Percentiles rank a stretch among this genome's conserved stretches.
Evolutionary conservation across 2,113 vertebrate genomes (phyloP).

Genomic region (Pygoscelis adeliae): DNA sequence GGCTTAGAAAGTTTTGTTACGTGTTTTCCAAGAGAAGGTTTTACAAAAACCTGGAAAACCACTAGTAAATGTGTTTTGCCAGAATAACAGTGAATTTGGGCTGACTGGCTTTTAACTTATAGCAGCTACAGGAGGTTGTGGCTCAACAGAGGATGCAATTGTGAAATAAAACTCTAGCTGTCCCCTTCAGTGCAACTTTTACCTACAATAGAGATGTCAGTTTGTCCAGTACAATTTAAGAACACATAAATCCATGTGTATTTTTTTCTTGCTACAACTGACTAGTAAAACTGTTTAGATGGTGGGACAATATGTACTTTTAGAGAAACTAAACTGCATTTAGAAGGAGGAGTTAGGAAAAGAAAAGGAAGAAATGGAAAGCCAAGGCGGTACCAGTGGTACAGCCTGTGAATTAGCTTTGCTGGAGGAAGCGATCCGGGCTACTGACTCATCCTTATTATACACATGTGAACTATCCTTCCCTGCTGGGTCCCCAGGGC

Average conservation of each 20-base stretch:
- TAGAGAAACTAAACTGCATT: neutral
- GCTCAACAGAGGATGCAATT: neutral
- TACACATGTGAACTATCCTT: neutral
- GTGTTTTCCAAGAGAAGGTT: neutral
- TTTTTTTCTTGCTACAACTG: neutral
- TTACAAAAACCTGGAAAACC: neutral
- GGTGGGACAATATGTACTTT: neutral
- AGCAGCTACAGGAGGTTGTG: neutral
- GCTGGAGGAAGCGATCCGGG: neutral
- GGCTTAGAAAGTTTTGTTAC: neutral
- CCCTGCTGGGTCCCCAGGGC: neutral
- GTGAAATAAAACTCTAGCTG: neutral
- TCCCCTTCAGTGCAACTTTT: neutral
- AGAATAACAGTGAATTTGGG: neutral
- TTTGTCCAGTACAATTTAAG: neutral
- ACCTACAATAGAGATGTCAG: neutral
- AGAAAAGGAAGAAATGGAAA: neutral
- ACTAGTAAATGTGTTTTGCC: neutral
- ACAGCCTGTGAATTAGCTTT: neutral
- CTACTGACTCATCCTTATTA: neutral
- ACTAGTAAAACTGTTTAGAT: neutral
- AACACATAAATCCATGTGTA: neutral
- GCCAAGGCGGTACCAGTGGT: neutral
- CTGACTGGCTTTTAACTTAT: neutral
- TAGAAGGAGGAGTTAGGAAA: neutral